These are phyloP conservation scores for Excalfactoria chinensis DNA, from an alignment of 2,113 vertebrate genomes.

Conservation along the genomic window DNA sequence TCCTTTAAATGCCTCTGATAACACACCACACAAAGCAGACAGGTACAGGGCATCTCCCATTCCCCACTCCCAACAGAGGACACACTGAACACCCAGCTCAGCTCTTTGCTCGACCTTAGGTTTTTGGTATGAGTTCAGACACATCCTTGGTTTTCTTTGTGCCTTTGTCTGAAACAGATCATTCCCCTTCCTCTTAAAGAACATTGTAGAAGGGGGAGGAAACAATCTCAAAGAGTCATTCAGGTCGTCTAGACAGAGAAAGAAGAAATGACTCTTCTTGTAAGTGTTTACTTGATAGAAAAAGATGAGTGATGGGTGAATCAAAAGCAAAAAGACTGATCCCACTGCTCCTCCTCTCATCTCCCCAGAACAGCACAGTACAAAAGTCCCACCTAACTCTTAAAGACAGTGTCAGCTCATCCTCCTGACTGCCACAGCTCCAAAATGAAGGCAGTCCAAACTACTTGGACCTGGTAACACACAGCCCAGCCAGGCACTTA, in stretches of 20 bases:
- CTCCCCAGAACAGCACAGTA: not conserved
- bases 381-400: not conserved
- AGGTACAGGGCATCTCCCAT: not conserved
- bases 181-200: not conserved
- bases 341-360: rapidly evolving
- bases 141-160: not conserved
- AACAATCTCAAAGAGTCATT: not conserved
- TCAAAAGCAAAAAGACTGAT: not conserved
- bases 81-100: not conserved
- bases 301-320: not conserved
- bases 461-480: not conserved
- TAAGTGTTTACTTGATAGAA: not conserved
- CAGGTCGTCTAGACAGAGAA: not conserved
- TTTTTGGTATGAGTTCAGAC: not conserved
- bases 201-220: not conserved
- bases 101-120: not conserved
- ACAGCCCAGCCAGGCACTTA: not conserved
- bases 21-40: not conserved
- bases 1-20: not conserved
- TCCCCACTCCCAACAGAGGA: not conserved
- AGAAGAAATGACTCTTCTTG: not conserved
- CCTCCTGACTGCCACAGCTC: not conserved
- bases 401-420: not conserved
- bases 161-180: not conserved
- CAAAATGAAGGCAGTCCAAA: not conserved